Evolutionary conservation across 2,113 vertebrate genomes (phyloP).

Genomic region (Vimba vimba): DNA sequence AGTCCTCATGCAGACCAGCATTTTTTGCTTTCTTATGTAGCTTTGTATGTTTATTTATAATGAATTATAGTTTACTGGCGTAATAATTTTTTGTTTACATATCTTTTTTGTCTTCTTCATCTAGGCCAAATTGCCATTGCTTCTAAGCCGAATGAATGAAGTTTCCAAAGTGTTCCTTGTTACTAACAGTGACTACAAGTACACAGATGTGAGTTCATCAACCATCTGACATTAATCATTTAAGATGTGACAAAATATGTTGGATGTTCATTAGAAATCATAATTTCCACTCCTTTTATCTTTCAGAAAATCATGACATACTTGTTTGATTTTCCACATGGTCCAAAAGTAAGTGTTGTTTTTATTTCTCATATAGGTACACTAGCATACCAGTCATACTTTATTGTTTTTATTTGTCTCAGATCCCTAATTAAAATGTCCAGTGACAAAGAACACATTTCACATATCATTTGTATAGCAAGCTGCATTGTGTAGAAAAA

Average conservation of each 20-base stretch:
- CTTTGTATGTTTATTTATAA: background rate
- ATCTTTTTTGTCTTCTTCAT: constrained; percentile 53
- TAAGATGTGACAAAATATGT: background rate
- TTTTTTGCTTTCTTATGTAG: background rate
- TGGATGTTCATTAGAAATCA: background rate
- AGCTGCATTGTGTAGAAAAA: background rate
- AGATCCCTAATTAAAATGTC: background rate
- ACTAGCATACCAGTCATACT: background rate
- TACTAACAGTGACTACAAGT: constrained; percentile 98
- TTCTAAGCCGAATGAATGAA: constrained; percentile 97
- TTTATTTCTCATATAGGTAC: background rate
- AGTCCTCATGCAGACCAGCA: constrained; percentile 66
- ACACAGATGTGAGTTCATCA: constrained; percentile 89
- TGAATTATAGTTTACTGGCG: background rate
- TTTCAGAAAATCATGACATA: constrained; percentile 99
- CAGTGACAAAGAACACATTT: background rate
- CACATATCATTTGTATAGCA: background rate
- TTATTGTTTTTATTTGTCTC: background rate
- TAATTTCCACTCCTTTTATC: constrained; percentile 47
- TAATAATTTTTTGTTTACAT: background rate
- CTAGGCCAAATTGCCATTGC: constrained; percentile 92
- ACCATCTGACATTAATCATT: background rate
- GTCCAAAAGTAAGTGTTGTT: constrained; percentile 86
- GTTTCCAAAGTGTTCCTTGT: constrained; percentile 97
- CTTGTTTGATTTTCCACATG: constrained; percentile 96